These are phyloP conservation scores for Xenopus laevis DNA, from an alignment of 2,113 vertebrate species.

Conservation along the genomic window DNA sequence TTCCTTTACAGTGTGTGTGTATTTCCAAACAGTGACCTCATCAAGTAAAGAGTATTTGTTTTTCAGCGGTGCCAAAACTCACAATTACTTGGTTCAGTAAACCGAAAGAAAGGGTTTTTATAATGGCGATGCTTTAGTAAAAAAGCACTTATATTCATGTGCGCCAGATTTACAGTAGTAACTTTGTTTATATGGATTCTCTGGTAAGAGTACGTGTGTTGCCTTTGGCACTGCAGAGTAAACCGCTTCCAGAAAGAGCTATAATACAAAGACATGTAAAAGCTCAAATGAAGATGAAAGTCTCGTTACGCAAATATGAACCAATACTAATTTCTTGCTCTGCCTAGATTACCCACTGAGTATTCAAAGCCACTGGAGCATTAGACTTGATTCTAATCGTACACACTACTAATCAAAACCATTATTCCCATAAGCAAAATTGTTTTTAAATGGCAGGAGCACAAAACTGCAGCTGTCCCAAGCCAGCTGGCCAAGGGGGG, in stretches of 20 bases:
- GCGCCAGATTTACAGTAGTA: constrained; percentile 15
- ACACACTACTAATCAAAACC: constrained; percentile 25
- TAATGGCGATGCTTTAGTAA: constrained; percentile 16
- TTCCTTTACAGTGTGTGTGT: neutral
- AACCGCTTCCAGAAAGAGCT: neutral
- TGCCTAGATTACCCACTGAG: constrained; percentile 12
- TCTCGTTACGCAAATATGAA: constrained; percentile 30
- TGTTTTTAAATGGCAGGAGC: constrained; percentile 33
- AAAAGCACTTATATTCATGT: neutral
- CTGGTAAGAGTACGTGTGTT: constrained; percentile 8
- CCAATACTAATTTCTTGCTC: constrained; percentile 13
- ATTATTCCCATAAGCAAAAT: constrained; percentile 32
- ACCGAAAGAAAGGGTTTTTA: constrained; percentile 8
- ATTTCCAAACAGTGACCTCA: constrained; percentile 35
- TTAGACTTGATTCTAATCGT: constrained; percentile 22
- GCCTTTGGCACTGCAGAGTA: constrained; percentile 2
- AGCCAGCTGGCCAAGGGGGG: constrained; percentile 28
- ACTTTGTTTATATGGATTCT: constrained; percentile 16
- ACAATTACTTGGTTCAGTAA: constrained; percentile 14
- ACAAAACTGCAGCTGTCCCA: constrained; percentile 27
- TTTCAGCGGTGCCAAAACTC: neutral
- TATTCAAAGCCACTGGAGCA: constrained; percentile 14
- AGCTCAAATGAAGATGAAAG: constrained; percentile 8
- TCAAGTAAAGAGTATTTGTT: neutral
- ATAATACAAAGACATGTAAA: constrained; percentile 8